Evolutionary conservation across 2,888 invertebrate species (phyloP).

Genomic region (Nomada flava): DNA sequence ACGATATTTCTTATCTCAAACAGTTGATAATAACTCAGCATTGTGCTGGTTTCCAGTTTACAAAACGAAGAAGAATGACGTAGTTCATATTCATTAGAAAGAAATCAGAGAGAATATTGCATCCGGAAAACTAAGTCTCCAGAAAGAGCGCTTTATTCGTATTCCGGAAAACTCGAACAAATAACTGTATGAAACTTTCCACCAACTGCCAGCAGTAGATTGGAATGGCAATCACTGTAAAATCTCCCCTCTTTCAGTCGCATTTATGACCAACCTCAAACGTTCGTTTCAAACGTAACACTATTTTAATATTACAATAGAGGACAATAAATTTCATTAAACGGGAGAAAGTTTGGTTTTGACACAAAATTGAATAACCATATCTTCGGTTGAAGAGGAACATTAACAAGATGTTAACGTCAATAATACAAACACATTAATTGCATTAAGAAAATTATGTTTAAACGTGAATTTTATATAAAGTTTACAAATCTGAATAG

Average conservation of each 20-base stretch:
- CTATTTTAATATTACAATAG: not conserved
- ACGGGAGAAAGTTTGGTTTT: too few relatives aligned
- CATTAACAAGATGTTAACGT: too few relatives aligned
- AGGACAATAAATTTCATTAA: too few relatives aligned
- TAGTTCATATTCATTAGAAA: not conserved
- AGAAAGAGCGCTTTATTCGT: not conserved
- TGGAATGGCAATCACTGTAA: not conserved
- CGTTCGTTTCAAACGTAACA: not conserved
- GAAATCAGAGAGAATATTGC: too few relatives aligned
- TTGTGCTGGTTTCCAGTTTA: not conserved
- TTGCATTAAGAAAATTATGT: too few relatives aligned
- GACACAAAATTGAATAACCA: too few relatives aligned
- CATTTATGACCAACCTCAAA: not conserved
- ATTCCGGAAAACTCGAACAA: not conserved
- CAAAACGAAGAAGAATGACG: not conserved
- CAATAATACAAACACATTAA: too few relatives aligned
- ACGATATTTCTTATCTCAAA: too few relatives aligned
- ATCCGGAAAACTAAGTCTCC: not conserved
- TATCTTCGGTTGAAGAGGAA: too few relatives aligned
- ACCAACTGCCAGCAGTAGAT: not conserved
- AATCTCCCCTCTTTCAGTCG: not conserved
- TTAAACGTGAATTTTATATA: too few relatives aligned
- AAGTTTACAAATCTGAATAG: too few relatives aligned
- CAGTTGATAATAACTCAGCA: not conserved
- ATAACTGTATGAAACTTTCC: slow-evolving; percentile 7